Base-by-base conservation (phyloP, 1,140 invertebrate genomes). In the Ips typographus region DNA sequence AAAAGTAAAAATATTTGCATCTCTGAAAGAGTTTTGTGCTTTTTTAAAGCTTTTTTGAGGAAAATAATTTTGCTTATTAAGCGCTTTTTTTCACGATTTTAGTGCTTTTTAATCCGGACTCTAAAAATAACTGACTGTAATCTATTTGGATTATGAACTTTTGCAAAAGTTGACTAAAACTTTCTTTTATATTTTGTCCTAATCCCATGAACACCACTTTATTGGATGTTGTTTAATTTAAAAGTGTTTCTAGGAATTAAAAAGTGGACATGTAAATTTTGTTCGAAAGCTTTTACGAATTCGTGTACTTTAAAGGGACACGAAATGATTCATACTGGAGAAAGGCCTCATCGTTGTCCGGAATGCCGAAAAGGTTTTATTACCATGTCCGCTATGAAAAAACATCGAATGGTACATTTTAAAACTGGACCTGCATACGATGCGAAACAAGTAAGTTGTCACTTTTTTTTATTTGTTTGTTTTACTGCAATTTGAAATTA, bases 221-320 rank as follows among this genome's bases (percentile, higher is more conserved):
- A 55, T 55, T n/a, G 4, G 5, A n/a, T 36, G 38, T 93, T 90
- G 90, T 93, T 91, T 77, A 83, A 84, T 1, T 92, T 90, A 90
- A 68, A 81, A 86, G 60, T 93, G 92, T 75, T 90, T 71, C 81
- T 84, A 88, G 86, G 88, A 3, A 83, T 82, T 74, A 83, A 80
- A 69, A 83, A 82, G 38, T 86, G 83, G 73, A 81, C 82, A 56
- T 88, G 87, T 74, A 83, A 86, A 62, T 84, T 83, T 59, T 88
- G 87, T 76, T 80, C 79, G 43, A 84, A 85, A 74, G 77, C 77
- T 0, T 85, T 85, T 65, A 64, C 76, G 78, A 68, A 82, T 81
- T 68, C 84, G 82, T 73, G 92, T 77, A 90, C 90, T 1, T 79
- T 92, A 44, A 92, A 92, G 74, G 83, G 90, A 68, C 91, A 92